phyloP scores from a whole-genome alignment of 1,140 invertebrate species.

The Ladona fulva region DNA sequence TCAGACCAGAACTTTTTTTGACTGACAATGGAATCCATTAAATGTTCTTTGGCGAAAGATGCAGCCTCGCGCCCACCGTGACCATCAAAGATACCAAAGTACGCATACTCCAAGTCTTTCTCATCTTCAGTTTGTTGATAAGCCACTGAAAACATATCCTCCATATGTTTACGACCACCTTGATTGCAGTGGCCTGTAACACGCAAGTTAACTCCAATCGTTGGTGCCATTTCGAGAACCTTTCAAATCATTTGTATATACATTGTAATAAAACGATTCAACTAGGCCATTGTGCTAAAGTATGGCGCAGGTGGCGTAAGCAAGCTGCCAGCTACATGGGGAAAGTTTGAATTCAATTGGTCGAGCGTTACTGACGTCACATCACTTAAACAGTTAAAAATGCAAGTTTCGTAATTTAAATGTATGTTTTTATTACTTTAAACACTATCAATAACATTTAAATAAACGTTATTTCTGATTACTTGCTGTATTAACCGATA shows the following conservation, averaged over 20 bases:
- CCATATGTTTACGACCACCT: constrained; percentile 96
- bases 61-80: constrained; percentile 92
- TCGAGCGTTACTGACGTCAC: neutral
- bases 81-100: constrained; percentile 95
- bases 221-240: constrained; percentile 53
- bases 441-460: neutral
- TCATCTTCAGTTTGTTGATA: constrained; percentile 85
- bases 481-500: neutral
- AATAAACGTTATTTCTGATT: neutral
- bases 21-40: constrained; percentile 89
- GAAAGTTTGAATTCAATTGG: neutral
- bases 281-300: neutral
- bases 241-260: neutral
- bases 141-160: constrained; percentile 92
- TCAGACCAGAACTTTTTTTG: constrained; percentile 91
- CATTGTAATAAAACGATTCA: neutral
- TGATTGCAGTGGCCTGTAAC: constrained; percentile 92
- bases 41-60: constrained; percentile 84
- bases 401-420: neutral
- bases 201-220: constrained; percentile 82
- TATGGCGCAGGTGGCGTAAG: constrained; percentile 6
- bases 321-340: neutral
- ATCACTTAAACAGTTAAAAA: neutral
- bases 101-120: constrained; percentile 84
- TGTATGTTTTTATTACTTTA: neutral